Percentiles rank a stretch among this genome's conserved stretches.
These are phyloP conservation scores for Centroberyx gerrardi DNA, from an alignment of 2,797 vertebrate species.

Conservation along the genomic window DNA sequence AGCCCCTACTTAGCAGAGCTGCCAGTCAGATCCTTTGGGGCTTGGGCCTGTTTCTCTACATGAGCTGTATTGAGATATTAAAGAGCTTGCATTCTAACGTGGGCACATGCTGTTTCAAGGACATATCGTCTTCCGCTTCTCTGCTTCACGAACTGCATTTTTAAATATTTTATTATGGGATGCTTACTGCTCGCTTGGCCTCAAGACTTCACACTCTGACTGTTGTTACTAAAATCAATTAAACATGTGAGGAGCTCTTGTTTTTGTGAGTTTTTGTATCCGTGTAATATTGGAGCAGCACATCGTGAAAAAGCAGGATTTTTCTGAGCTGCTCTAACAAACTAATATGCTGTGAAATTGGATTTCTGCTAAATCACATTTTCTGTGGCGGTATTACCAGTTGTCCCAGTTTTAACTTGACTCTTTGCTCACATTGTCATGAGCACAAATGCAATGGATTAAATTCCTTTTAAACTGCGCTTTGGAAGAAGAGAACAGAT, in stretches of 20 bases:
- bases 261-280: conserved; percentile 16
- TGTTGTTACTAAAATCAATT: conserved; percentile 21
- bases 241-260: conserved; percentile 10
- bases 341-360: conserved; percentile 65
- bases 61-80: neutral
- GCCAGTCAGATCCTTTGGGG: neutral
- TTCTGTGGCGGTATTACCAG: conserved; percentile 57
- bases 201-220: neutral
- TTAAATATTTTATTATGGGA: neutral
- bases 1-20: neutral
- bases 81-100: conserved; percentile 1
- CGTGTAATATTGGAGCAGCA: conserved; percentile 2
- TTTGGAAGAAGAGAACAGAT: conserved; percentile 5
- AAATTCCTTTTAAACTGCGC: conserved; percentile 36
- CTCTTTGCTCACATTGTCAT: conserved; percentile 35
- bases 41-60: neutral
- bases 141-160: neutral
- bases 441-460: conserved; percentile 22
- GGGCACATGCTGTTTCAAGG: neutral
- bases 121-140: neutral
- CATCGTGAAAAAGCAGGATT: conserved; percentile 5
- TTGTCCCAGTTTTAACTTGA: conserved; percentile 57
- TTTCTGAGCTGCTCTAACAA: conserved; percentile 46
- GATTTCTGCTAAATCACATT: conserved; percentile 69
- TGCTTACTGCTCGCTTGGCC: neutral